Base-by-base conservation (phyloP, 1,140 invertebrate species). In the Apis cerana region DNA sequence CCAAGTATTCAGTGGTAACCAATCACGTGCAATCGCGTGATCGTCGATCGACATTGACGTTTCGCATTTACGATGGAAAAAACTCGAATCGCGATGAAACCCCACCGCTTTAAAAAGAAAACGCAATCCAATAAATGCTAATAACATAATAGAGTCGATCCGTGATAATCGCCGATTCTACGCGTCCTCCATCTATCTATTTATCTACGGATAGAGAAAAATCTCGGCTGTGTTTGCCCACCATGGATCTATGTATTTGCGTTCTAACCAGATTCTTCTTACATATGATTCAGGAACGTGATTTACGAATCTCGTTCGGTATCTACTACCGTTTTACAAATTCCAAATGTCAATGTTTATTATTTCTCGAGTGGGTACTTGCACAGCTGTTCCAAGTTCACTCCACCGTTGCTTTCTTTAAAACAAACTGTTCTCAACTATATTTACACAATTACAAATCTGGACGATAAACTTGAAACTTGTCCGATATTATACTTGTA, bases 71-170 rank as follows among this genome's bases (percentile, higher is more conserved):
- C 23, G 19, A 9, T 62, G 15, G 48, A 21, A 15, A 62, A 65
- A 69, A 19, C 52, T 52, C 21, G 68, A 62, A 62, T 58, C 43
- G 17, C 27, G 56, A 58, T 59, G 72, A 85, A 61, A 85, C 67
- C 33, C 59, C 54, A 52, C 48, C 23, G 23, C 7, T 4, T 43
- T 59, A 74, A 50, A 80, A 85, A 69, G 74, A 61, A 78, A 82
- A 77, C 69, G 33, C 33, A 5, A 43, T 43, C 33, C 4, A 21
- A 75, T 0, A 17, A 75, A 82, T 86, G 85, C 69, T 85, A 86
- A 82, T 86, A 79, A 43, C 3, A 7, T 43, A 7, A 43, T 43
- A 7, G 4, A 7, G 0, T 43, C 33, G 33, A 43, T 43, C 5
- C 33, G 33, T 43, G 43, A 48, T 61, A 58, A 15, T 2, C 17